phyloP scores from a whole-genome alignment of 2,888 invertebrate species.

The Prenolepis imparis region DNA sequence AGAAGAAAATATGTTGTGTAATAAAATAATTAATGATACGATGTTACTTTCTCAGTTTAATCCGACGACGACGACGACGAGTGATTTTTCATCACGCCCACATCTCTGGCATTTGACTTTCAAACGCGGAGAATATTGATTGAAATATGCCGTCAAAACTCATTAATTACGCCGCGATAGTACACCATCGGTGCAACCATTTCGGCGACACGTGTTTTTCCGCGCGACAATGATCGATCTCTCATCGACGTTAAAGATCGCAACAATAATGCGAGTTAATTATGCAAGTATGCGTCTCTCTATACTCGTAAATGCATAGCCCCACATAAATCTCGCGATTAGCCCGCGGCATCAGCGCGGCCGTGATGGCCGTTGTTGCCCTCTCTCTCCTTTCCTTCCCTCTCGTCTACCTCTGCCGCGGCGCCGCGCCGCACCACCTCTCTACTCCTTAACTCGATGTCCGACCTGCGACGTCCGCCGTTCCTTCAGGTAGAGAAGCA shows the following conservation, averaged over 20 bases:
- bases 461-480: constrained; percentile 60
- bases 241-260: constrained; percentile 34
- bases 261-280: constrained; percentile 42
- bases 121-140: constrained; percentile 25
- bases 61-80: not conserved
- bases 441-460: constrained; percentile 41
- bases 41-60: not conserved
- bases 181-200: not conserved
- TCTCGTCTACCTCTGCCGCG: constrained; percentile 49
- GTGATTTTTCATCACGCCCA: constrained; percentile 18
- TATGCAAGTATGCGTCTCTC: constrained; percentile 38
- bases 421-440: not conserved
- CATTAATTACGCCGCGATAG: constrained; percentile 33
- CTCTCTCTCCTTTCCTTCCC: not conserved
- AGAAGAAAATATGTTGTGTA: not conserved
- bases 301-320: constrained; percentile 49
- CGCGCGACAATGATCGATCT: constrained; percentile 41
- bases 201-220: constrained; percentile 44
- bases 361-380: constrained; percentile 56
- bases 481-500: constrained; percentile 47
- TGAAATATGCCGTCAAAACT: constrained; percentile 40
- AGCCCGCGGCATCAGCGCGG: constrained; percentile 51
- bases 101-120: constrained; percentile 24
- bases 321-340: constrained; percentile 50
- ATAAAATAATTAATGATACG: constrained; percentile 14